phyloP scores from a whole-genome alignment of 2,113 vertebrate genomes.

The Proterorhinus semilunaris region DNA sequence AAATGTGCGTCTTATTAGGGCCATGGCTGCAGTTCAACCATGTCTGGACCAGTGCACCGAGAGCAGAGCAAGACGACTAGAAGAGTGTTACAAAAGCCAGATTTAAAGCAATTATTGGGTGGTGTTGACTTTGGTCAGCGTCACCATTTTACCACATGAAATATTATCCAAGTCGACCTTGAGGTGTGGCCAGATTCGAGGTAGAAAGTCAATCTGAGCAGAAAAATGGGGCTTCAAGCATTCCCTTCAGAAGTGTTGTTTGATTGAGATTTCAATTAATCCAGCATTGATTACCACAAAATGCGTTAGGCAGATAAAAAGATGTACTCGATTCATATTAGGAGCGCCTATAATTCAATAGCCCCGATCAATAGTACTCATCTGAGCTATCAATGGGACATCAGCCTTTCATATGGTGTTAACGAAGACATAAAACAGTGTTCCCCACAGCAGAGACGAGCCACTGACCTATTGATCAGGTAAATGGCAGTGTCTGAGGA shows the following conservation, averaged over 20 bases:
- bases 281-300: too few relatives aligned
- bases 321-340: not conserved
- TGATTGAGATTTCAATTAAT: too few relatives aligned
- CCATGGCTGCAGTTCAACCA: conserved; percentile 17
- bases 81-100: conserved; percentile 28
- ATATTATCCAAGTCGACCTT: conserved; percentile 48
- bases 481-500: conserved; percentile 29
- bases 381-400: not conserved
- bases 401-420: conserved; percentile 24
- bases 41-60: conserved; percentile 11
- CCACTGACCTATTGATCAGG: conserved; percentile 20
- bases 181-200: conserved; percentile 13
- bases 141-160: conserved; percentile 29
- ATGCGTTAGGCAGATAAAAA: not conserved
- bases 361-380: not conserved
- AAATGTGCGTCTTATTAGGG: conserved; percentile 35
- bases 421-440: not conserved
- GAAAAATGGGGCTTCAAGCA: too few relatives aligned
- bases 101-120: conserved; percentile 50
- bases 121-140: conserved; percentile 59
- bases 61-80: conserved; percentile 13
- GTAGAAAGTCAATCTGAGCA: not conserved
- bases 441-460: not conserved
- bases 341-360: not conserved
- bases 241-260: too few relatives aligned